Evolutionary conservation across 2,888 invertebrate species (phyloP).

Genomic region (Drosophila sordidula): DNA sequence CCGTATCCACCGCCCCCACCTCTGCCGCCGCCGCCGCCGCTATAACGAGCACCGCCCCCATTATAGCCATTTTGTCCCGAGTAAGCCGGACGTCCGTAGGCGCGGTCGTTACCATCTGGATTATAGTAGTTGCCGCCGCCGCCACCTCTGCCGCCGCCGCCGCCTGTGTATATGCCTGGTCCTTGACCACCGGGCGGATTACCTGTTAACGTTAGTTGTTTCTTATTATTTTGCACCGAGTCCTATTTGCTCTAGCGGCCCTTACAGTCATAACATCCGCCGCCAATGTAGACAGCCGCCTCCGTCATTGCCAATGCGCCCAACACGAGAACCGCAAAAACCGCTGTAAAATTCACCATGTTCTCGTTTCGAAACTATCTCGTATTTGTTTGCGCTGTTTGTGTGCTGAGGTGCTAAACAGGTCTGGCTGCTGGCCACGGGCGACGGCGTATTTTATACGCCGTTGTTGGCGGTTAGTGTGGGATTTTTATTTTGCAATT

Average conservation of each 20-base stretch:
- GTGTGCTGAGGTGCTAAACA: constrained; percentile 44
- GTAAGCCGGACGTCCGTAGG: constrained; percentile 59
- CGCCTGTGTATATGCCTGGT: constrained; percentile 63
- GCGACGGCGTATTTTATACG: constrained; percentile 61
- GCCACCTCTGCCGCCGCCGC: constrained; percentile 11
- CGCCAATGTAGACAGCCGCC: constrained; percentile 71
- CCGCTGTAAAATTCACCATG: constrained; percentile 49
- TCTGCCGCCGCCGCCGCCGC: constrained; percentile 17
- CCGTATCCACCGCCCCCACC: constrained; percentile 21
- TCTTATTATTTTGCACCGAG: constrained; percentile 11
- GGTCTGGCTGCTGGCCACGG: constrained; percentile 52
- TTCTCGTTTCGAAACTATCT: constrained; percentile 8
- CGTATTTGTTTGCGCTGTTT: constrained; percentile 18
- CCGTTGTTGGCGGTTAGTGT: constrained; percentile 21
- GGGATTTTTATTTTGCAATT: constrained; percentile 27
- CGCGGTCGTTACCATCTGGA: constrained; percentile 13
- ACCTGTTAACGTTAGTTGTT: constrained; percentile 55
- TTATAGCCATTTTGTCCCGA: constrained; percentile 59
- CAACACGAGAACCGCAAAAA: constrained; percentile 49
- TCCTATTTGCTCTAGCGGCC: not conserved
- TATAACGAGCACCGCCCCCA: constrained; percentile 15
- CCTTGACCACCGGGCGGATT: constrained; percentile 66
- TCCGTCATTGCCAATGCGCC: constrained; percentile 52
- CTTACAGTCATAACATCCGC: constrained; percentile 75
- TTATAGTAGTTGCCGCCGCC: constrained; percentile 20